Conservation (phyloP, 2,797 vertebrate species). For the Notoglanidium macrostoma region DNA sequence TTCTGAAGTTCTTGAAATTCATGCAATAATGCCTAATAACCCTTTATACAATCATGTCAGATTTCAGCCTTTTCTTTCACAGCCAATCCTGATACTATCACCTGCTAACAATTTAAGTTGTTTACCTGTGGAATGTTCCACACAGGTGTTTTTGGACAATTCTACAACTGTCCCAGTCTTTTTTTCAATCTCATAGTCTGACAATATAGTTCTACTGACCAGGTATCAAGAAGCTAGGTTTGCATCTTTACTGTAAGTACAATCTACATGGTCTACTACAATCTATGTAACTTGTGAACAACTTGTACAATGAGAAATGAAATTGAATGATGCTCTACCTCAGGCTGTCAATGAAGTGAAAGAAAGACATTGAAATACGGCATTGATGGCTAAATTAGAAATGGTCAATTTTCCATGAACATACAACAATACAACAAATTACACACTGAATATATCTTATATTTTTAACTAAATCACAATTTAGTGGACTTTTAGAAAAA, state of each 20-base stretch:
- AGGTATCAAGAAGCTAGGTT: neutral
- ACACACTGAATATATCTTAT: neutral
- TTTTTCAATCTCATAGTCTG: neutral
- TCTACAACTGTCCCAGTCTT: too few species aligned
- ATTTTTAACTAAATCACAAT: neutral
- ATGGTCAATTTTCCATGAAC: neutral
- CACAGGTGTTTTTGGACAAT: too few species aligned
- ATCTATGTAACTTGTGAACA: neutral
- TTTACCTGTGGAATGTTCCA: too few species aligned
- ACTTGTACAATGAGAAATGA: neutral
- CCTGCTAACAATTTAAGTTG: too few species aligned
- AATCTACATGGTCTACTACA: too few species aligned
- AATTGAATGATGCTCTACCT: neutral
- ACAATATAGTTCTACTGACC: neutral
- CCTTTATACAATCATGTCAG: too few species aligned
- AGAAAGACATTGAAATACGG: neutral
- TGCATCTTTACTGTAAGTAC: neutral
- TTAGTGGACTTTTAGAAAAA: neutral
- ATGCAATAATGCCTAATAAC: too few species aligned
- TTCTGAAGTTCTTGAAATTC: too few species aligned
- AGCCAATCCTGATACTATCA: too few species aligned
- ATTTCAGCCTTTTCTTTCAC: too few species aligned
- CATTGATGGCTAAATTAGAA: too few species aligned
- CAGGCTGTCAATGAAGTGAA: neutral
- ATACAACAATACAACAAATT: neutral